Evolutionary conservation across 2,113 vertebrate species (phyloP).

Genomic region (Sander vitreus): DNA sequence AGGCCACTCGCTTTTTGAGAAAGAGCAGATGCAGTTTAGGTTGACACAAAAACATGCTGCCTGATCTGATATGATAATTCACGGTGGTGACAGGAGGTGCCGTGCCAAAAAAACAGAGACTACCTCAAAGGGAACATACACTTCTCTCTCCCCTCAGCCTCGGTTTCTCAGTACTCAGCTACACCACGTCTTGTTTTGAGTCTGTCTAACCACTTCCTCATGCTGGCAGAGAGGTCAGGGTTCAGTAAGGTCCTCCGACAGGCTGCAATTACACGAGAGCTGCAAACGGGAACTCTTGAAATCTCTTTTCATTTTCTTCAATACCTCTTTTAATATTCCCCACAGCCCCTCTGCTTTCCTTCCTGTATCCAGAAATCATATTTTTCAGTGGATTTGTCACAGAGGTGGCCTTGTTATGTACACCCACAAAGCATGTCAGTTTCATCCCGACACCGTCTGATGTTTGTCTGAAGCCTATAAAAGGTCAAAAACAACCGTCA

Average conservation of each 20-base stretch:
- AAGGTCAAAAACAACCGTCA: conserved; percentile 16
- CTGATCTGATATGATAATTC: neutral
- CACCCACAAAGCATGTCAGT: neutral
- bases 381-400: conserved; percentile 25
- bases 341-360: conserved; percentile 8
- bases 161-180: conserved; percentile 51
- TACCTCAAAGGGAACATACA: conserved; percentile 48
- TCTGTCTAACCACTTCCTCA: conserved; percentile 80
- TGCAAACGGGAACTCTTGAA: conserved; percentile 52
- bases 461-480: neutral
- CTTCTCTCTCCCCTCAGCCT: conserved; percentile 35
- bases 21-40: conserved; percentile 30
- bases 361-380: conserved; percentile 33
- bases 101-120: conserved; percentile 43
- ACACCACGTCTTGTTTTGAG: conserved; percentile 62
- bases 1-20: conserved; percentile 52
- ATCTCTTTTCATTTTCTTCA: conserved; percentile 47
- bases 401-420: conserved; percentile 23
- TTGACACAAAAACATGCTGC: conserved; percentile 29
- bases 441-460: neutral
- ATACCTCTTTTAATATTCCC: conserved; percentile 1
- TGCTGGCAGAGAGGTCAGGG: conserved; percentile 74
- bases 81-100: conserved; percentile 51
- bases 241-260: conserved; percentile 69
- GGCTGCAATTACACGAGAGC: conserved; percentile 73